Evolutionary conservation across 2,888 invertebrate genomes (phyloP).

Genomic region (Macropis europaea): DNA sequence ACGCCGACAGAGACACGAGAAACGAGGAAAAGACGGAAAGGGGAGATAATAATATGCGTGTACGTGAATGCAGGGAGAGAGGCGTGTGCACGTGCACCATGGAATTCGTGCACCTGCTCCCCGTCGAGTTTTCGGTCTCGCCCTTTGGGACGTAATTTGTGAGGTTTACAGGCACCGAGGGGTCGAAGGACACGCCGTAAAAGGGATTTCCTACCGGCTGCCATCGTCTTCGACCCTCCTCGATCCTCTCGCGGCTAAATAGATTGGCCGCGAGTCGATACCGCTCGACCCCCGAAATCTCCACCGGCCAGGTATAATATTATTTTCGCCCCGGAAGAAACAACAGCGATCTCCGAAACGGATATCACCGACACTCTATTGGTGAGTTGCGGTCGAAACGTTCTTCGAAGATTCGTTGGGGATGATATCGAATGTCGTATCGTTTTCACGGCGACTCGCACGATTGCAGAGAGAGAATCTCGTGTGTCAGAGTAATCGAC

Average conservation of each 20-base stretch:
- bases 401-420: conserved; percentile 1
- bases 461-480: not conserved
- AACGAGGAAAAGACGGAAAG: conserved; percentile 3
- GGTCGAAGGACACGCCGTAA: conserved; percentile 66
- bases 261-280: conserved; percentile 58
- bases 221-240: no score
- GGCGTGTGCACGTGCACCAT: conserved; percentile 13
- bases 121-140: conserved; percentile 48
- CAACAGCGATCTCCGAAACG: not conserved
- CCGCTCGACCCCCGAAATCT: conserved; percentile 43
- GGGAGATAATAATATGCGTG: conserved; percentile 43
- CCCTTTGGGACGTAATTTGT: conserved; percentile 65
- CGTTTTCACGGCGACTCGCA: conserved; percentile 18
- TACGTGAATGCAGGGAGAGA: conserved; percentile 18
- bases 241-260: conserved; percentile 58
- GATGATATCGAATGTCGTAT: not conserved
- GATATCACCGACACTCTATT: not conserved
- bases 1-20: not conserved
- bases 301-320: conserved; percentile 42
- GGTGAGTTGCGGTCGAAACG: no score
- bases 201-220: conserved; percentile 59
- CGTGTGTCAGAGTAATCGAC: conserved; percentile 28
- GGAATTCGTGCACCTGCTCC: conserved; percentile 66
- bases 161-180: conserved; percentile 62
- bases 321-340: conserved; percentile 30